Conservation (phyloP, 2,113 vertebrate genomes). For the Irena cyanogastra region DNA sequence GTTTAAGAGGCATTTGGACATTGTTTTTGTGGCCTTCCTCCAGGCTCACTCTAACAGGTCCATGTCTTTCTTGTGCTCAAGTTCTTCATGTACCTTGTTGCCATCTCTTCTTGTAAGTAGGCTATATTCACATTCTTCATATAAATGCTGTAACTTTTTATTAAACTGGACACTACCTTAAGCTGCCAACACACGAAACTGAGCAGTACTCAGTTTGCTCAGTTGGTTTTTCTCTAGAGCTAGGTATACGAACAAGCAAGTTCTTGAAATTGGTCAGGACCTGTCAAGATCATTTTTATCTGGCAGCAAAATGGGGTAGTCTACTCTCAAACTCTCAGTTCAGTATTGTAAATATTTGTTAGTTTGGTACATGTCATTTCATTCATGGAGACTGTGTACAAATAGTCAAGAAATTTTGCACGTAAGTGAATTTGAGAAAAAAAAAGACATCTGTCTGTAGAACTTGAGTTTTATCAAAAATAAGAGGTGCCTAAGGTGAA, state of each 20-base stretch:
- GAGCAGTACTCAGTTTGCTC: background rate
- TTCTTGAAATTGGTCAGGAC: background rate
- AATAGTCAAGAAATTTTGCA: background rate
- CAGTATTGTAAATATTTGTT: background rate
- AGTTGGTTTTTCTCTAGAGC: background rate
- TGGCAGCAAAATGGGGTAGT: background rate
- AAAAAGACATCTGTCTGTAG: background rate
- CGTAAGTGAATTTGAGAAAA: background rate
- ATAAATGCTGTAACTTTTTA: background rate
- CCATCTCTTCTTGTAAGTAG: background rate
- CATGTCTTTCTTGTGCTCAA: background rate
- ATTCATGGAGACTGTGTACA: background rate
- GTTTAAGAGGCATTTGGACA: background rate
- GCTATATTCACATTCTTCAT: background rate
- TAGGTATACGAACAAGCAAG: background rate
- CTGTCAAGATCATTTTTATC: background rate
- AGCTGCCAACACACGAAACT: background rate
- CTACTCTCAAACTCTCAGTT: background rate
- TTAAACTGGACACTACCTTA: background rate
- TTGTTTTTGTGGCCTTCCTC: background rate
- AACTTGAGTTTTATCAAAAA: background rate
- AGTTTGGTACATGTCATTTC: background rate
- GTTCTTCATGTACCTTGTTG: background rate
- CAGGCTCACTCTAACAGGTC: background rate
- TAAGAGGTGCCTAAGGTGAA: background rate